Evolutionary conservation across 2,888 invertebrate genomes (phyloP), one percentile per base, ranked within the genome.

Genomic region (Lathronympha strigana): DNA sequence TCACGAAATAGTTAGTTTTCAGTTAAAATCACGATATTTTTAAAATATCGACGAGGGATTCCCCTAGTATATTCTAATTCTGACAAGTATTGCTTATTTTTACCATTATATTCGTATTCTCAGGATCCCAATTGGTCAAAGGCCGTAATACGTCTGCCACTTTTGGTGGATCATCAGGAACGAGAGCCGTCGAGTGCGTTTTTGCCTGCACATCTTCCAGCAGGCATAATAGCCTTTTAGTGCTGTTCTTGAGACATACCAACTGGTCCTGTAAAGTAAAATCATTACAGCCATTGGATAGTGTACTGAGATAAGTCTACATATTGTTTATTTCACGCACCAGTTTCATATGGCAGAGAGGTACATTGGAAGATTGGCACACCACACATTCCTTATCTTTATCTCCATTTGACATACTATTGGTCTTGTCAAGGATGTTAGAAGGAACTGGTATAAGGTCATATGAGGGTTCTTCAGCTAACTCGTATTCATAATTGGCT

Each of bases 131-230:
- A 25, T 4, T 25, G 3, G 36, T 8, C n/a, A 72, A 68, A 15
- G 74, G 57, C 55, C 71, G 67, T 15, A 76, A 45, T 53, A 73
- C 55, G 49, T 72, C 72, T 6, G 64, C 67, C 1, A 75, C 54
- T 63, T 67, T 70, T 1, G 66, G 36, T 3, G 69, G 50, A 1
- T 68, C 73, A 23, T 67, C 66, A n/a, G 40, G 38, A 31, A 69
- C 61, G 4, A 63, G 15, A 23, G 69, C 68, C 62, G 72, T 81
- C 17, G 77, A 67, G 66, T 72, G 74, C 13, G 82, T 83, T 73
- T 86, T 88, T 0, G 73, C 69, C 64, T 88, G 83, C 70, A 90
- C 81, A 60, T 86, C 82, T 67, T 90, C 87, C 25, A 90, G 68
- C 51, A 90, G 69, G 67, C 70, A 68, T 38, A 90, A 69, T 4